Conservation (phyloP, 2,888 invertebrate species). For the Euplexia lucipara region DNA sequence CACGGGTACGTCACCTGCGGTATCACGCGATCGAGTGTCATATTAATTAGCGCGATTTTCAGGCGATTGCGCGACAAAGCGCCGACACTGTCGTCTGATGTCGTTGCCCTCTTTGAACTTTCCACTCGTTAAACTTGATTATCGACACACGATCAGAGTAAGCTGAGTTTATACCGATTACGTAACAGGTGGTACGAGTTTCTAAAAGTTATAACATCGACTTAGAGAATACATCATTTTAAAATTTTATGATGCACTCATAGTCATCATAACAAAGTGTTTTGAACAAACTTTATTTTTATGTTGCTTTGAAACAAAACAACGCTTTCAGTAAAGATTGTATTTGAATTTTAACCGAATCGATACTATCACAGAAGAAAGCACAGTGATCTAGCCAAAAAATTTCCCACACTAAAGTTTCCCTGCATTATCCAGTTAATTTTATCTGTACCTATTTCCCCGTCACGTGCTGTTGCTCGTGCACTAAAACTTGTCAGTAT, state of each 20-base stretch:
- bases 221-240: conserved; percentile 36
- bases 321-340: not conserved
- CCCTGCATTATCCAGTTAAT: conserved; percentile 28
- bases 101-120: conserved; percentile 87
- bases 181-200: conserved; percentile 76
- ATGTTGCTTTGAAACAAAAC: conserved; percentile 2
- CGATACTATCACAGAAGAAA: not conserved
- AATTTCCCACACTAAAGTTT: conserved; percentile 23
- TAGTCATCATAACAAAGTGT: conserved; percentile 10
- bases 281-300: conserved; percentile 15
- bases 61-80: conserved; percentile 81
- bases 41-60: conserved; percentile 81
- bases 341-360: not conserved
- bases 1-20: conserved; percentile 61
- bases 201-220: conserved; percentile 61
- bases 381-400: not conserved
- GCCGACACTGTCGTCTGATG: conserved; percentile 74
- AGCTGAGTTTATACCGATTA: conserved; percentile 70
- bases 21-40: conserved; percentile 77
- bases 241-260: conserved; percentile 21
- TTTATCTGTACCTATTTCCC: conserved; percentile 30
- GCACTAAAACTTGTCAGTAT: conserved; percentile 38
- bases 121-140: conserved; percentile 88
- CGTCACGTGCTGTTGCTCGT: conserved; percentile 46
- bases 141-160: conserved; percentile 81